Percentiles rank a stretch among this genome's conserved stretches.
phyloP scores from a whole-genome alignment of 1,140 invertebrate genomes.

The Drosophila willistoni region DNA sequence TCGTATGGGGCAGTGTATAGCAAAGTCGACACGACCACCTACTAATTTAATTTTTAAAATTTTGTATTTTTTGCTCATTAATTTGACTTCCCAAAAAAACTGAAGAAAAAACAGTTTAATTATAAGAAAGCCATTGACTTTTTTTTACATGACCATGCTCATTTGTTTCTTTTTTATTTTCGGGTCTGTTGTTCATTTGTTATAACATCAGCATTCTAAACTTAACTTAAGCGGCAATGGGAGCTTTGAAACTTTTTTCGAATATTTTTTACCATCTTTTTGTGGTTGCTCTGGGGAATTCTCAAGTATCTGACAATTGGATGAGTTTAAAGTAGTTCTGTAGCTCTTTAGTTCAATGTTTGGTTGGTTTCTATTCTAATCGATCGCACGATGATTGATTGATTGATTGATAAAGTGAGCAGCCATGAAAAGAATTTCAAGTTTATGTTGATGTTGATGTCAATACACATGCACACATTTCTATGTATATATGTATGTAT shows the following conservation, averaged over 20 bases:
- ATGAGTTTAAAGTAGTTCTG: slow-evolving; percentile 65
- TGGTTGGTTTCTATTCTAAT: slow-evolving; percentile 15
- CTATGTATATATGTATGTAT: not conserved
- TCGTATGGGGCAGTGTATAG: too few relatives aligned
- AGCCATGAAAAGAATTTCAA: slow-evolving; percentile 27
- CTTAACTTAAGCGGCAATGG: slow-evolving; percentile 57
- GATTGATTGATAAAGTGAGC: slow-evolving; percentile 64
- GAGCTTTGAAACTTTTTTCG: slow-evolving; percentile 46
- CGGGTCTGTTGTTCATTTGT: slow-evolving; percentile 51
- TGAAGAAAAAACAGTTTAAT: slow-evolving; percentile 56
- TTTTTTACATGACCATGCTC: slow-evolving; percentile 61
- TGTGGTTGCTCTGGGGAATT: slow-evolving; percentile 57
- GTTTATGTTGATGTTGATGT: not conserved
- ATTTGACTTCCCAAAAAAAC: slow-evolving; percentile 32
- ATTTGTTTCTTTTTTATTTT: slow-evolving; percentile 9
- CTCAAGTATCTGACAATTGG: slow-evolving; percentile 69
- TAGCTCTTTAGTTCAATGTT: slow-evolving; percentile 17
- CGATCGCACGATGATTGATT: slow-evolving; percentile 38
- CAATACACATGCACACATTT: too few relatives aligned
- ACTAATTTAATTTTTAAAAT: slow-evolving; percentile 33
- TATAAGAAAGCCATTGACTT: slow-evolving; percentile 78
- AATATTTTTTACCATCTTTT: slow-evolving; percentile 19
- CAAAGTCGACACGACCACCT: slow-evolving; percentile 35
- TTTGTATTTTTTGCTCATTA: slow-evolving; percentile 68
- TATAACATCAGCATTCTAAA: slow-evolving; percentile 79